Evolutionary conservation across 2,888 invertebrate species (phyloP).

Genomic region (Oscheius sp.): DNA sequence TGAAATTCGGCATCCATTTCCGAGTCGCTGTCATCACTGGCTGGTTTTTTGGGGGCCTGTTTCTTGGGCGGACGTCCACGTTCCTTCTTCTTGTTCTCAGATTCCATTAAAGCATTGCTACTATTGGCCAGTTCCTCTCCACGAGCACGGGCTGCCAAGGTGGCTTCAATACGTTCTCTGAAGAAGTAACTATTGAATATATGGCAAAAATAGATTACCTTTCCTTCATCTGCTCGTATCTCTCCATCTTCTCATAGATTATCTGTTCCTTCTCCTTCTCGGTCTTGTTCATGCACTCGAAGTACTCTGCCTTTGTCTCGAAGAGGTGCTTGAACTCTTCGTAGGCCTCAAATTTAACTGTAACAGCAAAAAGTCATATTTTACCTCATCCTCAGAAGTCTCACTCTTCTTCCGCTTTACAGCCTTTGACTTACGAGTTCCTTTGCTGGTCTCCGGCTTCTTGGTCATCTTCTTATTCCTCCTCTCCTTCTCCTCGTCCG

Average conservation of each 20-base stretch:
- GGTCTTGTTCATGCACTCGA: conserved; percentile 88
- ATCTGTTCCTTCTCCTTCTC: conserved; percentile 97
- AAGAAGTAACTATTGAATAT: conserved; percentile 12
- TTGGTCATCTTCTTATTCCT: background rate
- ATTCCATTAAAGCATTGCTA: conserved; percentile 73
- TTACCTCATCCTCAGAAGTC: background rate
- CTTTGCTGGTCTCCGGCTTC: background rate
- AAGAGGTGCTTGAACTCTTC: conserved; percentile 78
- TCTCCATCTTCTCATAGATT: conserved; percentile 94
- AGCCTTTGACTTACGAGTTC: background rate
- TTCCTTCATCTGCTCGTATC: conserved; percentile 89
- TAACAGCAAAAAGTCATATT: background rate
- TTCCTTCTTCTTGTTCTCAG: background rate
- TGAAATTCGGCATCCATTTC: conserved; percentile 53
- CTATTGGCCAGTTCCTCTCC: conserved; percentile 79
- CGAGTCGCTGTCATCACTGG: conserved; percentile 78
- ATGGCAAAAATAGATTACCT: conserved; percentile 35
- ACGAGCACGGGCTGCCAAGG: conserved; percentile 73
- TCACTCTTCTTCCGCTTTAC: too few species aligned
- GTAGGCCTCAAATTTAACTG: conserved; percentile 34
- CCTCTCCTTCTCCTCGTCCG: conserved; percentile 9
- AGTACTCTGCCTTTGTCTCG: conserved; percentile 94
- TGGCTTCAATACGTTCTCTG: conserved; percentile 43
- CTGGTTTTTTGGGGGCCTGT: background rate
- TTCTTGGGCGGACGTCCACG: background rate